These are phyloP conservation scores for Amblyornis subalaris DNA, from an alignment of 2,113 vertebrate species.

Conservation along the genomic window DNA sequence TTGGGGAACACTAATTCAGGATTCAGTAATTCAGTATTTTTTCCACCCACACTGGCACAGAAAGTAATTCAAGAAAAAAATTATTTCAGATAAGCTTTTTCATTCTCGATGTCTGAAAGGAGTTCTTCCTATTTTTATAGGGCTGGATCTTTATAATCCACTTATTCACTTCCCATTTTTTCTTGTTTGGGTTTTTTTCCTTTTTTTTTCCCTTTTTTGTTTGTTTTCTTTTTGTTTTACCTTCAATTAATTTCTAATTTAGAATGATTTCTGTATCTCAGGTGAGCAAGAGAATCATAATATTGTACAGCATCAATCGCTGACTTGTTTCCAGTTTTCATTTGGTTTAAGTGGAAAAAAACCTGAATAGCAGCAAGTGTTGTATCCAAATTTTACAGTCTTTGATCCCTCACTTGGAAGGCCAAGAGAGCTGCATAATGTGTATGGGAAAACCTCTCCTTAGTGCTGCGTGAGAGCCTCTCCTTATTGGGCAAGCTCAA, in stretches of 20 bases:
- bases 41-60: neutral
- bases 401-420: neutral
- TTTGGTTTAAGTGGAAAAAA: neutral
- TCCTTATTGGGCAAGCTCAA: neutral
- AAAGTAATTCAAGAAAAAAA: neutral
- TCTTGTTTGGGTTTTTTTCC: neutral
- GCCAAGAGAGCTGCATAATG: neutral
- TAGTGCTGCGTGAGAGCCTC: neutral
- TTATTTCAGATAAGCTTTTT: neutral
- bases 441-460: neutral
- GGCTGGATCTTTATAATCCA: neutral
- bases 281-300: neutral
- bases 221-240: neutral
- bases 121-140: neutral
- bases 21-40: neutral
- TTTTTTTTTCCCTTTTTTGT: neutral
- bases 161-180: neutral
- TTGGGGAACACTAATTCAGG: neutral
- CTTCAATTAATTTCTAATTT: neutral
- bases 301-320: neutral
- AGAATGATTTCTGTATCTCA: neutral
- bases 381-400: neutral
- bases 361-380: neutral
- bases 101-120: neutral
- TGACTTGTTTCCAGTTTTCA: neutral